Base-by-base conservation (phyloP, 2,888 invertebrate genomes). In the Seira musarum region DNA sequence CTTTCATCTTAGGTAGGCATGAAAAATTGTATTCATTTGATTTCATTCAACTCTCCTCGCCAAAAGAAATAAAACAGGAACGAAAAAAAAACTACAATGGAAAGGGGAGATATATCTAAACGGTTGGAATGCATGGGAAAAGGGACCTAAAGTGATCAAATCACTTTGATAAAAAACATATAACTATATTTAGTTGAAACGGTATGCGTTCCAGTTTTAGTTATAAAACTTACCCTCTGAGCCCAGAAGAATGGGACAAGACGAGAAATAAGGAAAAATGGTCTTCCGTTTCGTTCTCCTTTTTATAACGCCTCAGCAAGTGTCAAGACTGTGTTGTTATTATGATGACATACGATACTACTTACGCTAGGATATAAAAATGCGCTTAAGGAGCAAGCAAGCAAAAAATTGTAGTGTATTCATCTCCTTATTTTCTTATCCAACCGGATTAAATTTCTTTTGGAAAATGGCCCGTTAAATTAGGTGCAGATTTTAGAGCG, bases 401-500 rank as follows among this genome's bases (percentile, higher is more conserved):
- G 61, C 61, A 61, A 61, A 21, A 61, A 61, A 61, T 19, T 61
- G 2, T 61, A 61, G 6, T 19, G 19, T 13, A 17, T 19, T n/a
- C 35, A 17, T 64, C 10, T 30, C 49, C 24, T 67, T 49, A 63
- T n/a, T 64, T 35, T 60, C n/a, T 74, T 49, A 64, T 72, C 24
- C 63, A 60, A 65, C 30, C 19, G 73, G 73, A 73, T 73, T 73
- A 73, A 73, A 73, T 73, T 72, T 21, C 57, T 30, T 64, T 40
- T 70, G 77, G 70, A 70, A 69, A 77, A 77, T 70, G 70, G 69
- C 21, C 35, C 65, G 68, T 70, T 77, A 77, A 77, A 70, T 77
- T 70, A 77, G 77, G 77, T 77, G 77, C 77, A 77, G 77, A 77
- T 77, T 77, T 77, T 77, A 77, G 65, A 70, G 22, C 70, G 49